Conservation (phyloP, 2,888 invertebrate genomes). For the Polietes domitor region DNA sequence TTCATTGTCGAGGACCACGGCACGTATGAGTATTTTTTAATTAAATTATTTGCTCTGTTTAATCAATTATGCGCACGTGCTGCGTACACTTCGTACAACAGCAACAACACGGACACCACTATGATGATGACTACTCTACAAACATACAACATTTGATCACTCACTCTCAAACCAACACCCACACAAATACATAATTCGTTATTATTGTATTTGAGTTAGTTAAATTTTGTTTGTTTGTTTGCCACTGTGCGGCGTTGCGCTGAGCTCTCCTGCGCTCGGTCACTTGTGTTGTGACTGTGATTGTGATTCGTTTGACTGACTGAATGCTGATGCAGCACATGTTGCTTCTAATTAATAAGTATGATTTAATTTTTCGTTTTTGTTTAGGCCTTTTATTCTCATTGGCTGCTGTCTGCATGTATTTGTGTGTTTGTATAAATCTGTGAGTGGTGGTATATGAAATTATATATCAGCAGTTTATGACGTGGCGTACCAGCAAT, state of each 20-base stretch:
- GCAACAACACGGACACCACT: not conserved
- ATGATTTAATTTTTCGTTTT: conserved; percentile 11
- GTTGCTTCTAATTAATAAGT: conserved; percentile 50
- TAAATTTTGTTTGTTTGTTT: conserved; percentile 31
- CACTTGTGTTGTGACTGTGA: too few species aligned
- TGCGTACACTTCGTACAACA: conserved; percentile 18
- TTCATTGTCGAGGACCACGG: conserved; percentile 37
- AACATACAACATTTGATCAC: not conserved
- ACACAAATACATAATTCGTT: not conserved
- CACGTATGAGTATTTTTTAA: conserved; percentile 60
- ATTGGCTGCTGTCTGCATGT: not conserved
- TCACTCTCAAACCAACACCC: not conserved
- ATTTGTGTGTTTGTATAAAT: too few species aligned
- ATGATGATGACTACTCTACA: not conserved
- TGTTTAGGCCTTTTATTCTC: not conserved
- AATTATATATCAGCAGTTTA: not conserved
- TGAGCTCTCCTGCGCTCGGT: too few species aligned
- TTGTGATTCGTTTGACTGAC: not conserved
- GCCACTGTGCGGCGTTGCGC: not conserved
- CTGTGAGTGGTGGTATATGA: not conserved
- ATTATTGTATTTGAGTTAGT: conserved; percentile 36
- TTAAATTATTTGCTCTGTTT: conserved; percentile 58
- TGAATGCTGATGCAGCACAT: conserved; percentile 44
- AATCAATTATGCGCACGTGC: conserved; percentile 59
- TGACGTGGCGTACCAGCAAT: not conserved